Conservation (phyloP, 2,888 invertebrate species). For the Cataglyphis rosenhaueri region DNA sequence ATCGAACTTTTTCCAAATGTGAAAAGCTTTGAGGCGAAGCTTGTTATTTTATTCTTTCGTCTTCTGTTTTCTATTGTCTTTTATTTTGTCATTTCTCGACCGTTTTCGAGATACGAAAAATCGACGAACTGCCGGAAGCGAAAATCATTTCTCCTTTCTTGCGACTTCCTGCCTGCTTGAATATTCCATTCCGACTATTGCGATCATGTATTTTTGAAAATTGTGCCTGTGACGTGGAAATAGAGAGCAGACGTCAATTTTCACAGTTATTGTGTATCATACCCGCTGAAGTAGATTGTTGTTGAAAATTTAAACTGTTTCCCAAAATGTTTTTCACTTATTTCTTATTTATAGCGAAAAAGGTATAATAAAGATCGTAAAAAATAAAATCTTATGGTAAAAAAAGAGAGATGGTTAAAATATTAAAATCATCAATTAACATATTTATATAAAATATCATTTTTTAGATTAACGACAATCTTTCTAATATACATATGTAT, state of each 20-base stretch:
- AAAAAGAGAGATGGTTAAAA: background rate
- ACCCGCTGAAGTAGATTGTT: background rate
- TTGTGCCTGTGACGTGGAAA: conserved; percentile 29
- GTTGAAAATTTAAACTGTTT: background rate
- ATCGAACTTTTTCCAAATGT: background rate
- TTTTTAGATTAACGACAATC: background rate
- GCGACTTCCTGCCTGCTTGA: conserved; percentile 30
- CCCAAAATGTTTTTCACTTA: background rate
- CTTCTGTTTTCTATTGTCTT: background rate
- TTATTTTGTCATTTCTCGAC: conserved; percentile 6
- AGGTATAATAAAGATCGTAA: background rate
- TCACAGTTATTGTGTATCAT: conserved; percentile 35
- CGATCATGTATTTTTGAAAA: conserved; percentile 40
- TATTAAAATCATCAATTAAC: background rate
- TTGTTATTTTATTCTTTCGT: conserved; percentile 43
- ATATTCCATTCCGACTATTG: conserved; percentile 8
- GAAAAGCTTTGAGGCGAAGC: conserved; percentile 49
- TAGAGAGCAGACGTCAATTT: conserved; percentile 52
- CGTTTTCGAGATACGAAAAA: conserved; percentile 21
- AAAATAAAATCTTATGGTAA: background rate
- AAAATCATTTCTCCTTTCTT: conserved; percentile 43
- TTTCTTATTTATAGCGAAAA: background rate
- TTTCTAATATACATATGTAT: background rate
- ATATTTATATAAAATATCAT: background rate
- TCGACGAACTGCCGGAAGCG: conserved; percentile 24